Conservation (phyloP, 92 coral and sea anemone species). For the Phenganax stokvisi region DNA sequence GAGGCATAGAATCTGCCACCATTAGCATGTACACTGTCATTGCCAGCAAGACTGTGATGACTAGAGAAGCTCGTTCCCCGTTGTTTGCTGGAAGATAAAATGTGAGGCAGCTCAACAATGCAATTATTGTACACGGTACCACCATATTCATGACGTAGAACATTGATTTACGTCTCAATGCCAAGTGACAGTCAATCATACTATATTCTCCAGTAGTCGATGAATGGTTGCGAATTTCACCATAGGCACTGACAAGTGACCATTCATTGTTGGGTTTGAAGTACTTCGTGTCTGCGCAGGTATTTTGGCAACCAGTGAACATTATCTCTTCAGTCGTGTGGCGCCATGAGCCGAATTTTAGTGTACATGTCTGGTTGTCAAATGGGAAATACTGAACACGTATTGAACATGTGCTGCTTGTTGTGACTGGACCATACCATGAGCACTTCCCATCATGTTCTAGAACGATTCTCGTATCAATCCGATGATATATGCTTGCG, state of each 20-base stretch:
- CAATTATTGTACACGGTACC: conserved; percentile 85
- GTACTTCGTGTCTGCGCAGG: conserved; percentile 58
- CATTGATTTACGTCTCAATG: conserved; percentile 70
- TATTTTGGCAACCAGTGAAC: conserved; percentile 49
- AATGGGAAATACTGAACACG: conserved; percentile 84
- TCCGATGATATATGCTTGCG: conserved; percentile 20
- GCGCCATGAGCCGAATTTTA: conserved; percentile 94
- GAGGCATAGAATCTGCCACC: conserved; percentile 82
- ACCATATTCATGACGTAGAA: conserved; percentile 84
- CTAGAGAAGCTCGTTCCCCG: conserved; percentile 87
- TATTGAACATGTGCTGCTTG: conserved; percentile 82
- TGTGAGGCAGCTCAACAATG: conserved; percentile 62
- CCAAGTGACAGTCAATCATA: conserved; percentile 65
- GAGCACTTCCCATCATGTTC: conserved; percentile 54
- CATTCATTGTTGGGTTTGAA: conserved; percentile 79
- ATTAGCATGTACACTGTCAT: conserved; percentile 89
- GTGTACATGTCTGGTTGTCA: conserved; percentile 81
- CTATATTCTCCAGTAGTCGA: conserved; percentile 56
- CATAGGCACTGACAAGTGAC: conserved; percentile 61
- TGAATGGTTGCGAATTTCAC: conserved; percentile 56
- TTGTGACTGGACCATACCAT: conserved; percentile 84
- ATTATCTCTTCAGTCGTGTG: conserved; percentile 69
- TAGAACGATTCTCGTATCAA: conserved; percentile 58
- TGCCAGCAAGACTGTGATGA: conserved; percentile 86
- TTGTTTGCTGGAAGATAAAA: conserved; percentile 89